These are phyloP conservation scores for Physella acuta DNA, from an alignment of 1,140 invertebrate genomes.

Conservation along the genomic window DNA sequence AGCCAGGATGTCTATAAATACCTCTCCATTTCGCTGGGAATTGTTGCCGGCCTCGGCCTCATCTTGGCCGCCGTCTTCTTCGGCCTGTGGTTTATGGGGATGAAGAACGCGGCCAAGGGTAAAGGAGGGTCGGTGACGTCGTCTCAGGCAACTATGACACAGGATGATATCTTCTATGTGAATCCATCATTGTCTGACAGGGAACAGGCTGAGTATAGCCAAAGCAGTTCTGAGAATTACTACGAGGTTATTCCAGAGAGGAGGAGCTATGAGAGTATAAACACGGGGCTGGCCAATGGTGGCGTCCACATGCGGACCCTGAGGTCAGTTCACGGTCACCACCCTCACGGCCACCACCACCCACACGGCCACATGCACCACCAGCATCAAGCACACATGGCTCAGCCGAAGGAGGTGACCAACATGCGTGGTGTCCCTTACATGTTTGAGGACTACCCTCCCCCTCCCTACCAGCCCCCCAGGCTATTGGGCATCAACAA, in stretches of 20 bases:
- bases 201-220: conserved; percentile 47
- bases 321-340: conserved; percentile 23
- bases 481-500: conserved; percentile 17
- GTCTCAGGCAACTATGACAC: conserved; percentile 56
- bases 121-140: conserved; percentile 53
- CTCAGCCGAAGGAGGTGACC: neutral
- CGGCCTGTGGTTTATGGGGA: conserved; percentile 43
- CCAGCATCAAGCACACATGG: conserved; percentile 11
- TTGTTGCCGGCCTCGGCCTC: conserved; percentile 45
- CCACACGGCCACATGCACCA: conserved; percentile 20
- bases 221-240: conserved; percentile 54
- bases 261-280: conserved; percentile 54
- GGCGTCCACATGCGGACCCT: conserved; percentile 15
- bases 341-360: conserved; percentile 25
- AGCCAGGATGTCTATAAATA: conserved; percentile 33
- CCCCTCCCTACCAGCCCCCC: conserved; percentile 52
- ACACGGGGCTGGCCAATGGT: conserved; percentile 40
- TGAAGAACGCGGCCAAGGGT: conserved; percentile 35
- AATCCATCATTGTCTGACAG: conserved; percentile 53
- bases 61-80: conserved; percentile 48
- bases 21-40: conserved; percentile 43
- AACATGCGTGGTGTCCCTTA: conserved; percentile 26
- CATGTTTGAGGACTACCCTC: conserved; percentile 52
- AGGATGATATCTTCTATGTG: conserved; percentile 56
- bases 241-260: conserved; percentile 56